A percentile compares a stretch with the other conserved stretches of the same genome.
Conservation (phyloP, 2,113 vertebrate genomes). For the Struthio camelus region DNA sequence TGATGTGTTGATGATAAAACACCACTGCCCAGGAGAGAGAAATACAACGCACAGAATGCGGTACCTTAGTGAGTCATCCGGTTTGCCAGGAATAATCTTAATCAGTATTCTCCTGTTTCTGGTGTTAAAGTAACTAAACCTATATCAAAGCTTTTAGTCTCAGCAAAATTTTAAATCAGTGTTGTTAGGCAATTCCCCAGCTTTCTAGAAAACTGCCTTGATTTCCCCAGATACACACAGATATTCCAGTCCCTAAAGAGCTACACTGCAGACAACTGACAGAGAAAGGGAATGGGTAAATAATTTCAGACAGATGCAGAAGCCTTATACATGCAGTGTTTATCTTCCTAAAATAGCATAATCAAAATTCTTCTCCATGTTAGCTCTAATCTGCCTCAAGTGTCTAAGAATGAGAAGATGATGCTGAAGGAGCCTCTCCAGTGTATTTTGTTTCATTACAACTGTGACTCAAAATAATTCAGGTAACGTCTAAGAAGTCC, state of each 20-base stretch:
- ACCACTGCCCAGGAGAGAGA: background rate
- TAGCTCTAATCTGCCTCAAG: background rate
- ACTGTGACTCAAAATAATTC: background rate
- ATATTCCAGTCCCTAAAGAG: background rate
- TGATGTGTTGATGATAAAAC: background rate
- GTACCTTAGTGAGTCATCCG: background rate
- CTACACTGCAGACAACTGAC: background rate
- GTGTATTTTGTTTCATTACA: background rate
- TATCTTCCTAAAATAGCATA: background rate
- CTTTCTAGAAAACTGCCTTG: background rate
- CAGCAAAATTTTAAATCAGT: background rate
- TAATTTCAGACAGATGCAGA: background rate
- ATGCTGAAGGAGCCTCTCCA: background rate
- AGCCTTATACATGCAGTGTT: background rate
- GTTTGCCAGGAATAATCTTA: background rate
- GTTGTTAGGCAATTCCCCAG: background rate
- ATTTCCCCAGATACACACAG: background rate
- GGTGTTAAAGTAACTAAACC: background rate
- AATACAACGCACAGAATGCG: background rate
- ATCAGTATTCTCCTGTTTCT: background rate
- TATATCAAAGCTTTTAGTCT: background rate
- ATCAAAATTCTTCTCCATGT: background rate
- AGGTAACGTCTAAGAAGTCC: background rate
- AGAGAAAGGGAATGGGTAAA: background rate
- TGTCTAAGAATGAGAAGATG: background rate